Conservation (phyloP, 2,113 vertebrate species). For the Sturnus vulgaris region DNA sequence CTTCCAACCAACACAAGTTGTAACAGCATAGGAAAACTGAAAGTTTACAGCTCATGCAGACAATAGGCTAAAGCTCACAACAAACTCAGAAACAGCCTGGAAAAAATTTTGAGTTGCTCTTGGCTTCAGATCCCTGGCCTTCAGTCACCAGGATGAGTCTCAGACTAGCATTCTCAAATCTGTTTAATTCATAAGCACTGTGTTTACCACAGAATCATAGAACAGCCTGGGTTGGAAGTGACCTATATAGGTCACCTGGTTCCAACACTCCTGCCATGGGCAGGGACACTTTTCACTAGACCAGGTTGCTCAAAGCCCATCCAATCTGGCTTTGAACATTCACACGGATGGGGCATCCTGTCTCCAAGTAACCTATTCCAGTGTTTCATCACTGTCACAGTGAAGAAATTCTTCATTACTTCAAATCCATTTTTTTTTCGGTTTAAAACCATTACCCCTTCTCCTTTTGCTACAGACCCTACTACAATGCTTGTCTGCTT, state of each 20-base stretch:
- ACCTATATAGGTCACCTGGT: not conserved
- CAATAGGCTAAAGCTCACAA: not conserved
- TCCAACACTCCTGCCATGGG: not conserved
- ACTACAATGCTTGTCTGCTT: not conserved
- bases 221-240: not conserved
- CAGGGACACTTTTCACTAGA: not conserved
- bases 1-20: not conserved
- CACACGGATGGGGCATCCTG: rapidly evolving
- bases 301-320: not conserved
- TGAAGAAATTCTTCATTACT: not conserved
- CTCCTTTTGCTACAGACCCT: not conserved
- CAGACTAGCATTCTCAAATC: not conserved
- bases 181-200: not conserved
- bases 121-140: not conserved
- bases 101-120: not conserved
- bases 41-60: not conserved
- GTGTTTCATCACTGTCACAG: not conserved
- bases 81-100: not conserved
- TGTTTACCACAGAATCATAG: not conserved
- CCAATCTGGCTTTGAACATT: not conserved
- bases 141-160: not conserved
- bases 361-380: not conserved
- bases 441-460: not conserved
- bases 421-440: not conserved
- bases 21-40: not conserved